phyloP scores from a whole-genome alignment of 2,888 invertebrate species.

The Drosophila prolongata region DNA sequence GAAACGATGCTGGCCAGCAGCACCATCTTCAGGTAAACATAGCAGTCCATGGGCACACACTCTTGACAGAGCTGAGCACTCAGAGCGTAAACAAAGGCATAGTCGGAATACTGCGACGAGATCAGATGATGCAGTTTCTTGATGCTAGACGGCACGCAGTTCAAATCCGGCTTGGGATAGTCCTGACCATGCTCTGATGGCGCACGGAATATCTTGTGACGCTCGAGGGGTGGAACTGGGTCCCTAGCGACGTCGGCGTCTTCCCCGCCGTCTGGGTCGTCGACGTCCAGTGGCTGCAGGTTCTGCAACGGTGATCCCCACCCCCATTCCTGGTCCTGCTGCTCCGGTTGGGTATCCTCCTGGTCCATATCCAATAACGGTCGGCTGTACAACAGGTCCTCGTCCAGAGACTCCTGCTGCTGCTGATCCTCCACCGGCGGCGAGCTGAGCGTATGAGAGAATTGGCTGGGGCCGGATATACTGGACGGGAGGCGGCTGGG shows the following conservation, averaged over 20 bases:
- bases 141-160: constrained; percentile 59
- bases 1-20: constrained; percentile 84
- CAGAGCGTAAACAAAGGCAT: constrained; percentile 83
- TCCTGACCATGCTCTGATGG: not conserved
- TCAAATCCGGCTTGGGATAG: constrained; percentile 46
- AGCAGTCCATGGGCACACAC: constrained; percentile 83
- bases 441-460: constrained; percentile 11
- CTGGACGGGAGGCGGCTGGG: constrained; percentile 6
- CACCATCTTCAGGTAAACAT: constrained; percentile 84
- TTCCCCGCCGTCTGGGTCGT: not conserved
- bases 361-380: constrained; percentile 30
- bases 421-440: not conserved
- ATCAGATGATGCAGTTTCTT: constrained; percentile 73
- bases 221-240: not conserved
- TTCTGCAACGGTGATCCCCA: no score
- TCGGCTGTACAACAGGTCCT: constrained; percentile 14
- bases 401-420: not conserved
- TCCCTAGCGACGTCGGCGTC: not conserved
- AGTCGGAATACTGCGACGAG: constrained; percentile 79
- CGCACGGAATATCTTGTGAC: constrained; percentile 31
- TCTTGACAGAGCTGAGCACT: constrained; percentile 83
- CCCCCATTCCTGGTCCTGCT: not conserved
- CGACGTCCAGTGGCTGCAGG: not conserved
- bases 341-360: constrained; percentile 9
- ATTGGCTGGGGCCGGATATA: constrained; percentile 2